Evolutionary conservation across 2,797 vertebrate genomes (phyloP), one percentile per base, ranked within the genome.

Genomic region (Novumbra hubbsi): DNA sequence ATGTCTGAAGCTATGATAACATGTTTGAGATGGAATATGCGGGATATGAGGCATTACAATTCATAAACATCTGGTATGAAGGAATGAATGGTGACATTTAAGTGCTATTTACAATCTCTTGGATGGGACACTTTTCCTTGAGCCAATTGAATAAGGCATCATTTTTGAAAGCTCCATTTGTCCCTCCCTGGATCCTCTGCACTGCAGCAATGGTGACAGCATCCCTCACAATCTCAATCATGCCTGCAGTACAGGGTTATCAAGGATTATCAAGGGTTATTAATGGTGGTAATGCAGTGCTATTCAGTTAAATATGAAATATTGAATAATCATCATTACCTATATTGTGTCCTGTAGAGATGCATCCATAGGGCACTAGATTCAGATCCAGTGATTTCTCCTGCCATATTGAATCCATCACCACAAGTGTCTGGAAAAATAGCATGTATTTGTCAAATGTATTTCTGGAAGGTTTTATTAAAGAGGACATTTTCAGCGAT

Each of bases 321-420:
- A 34, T 19, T 34, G 30, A 32, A 65, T 6, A 32, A 30, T 30
- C 3, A 30, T 65, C 34, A 32, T 65, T 85, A 94, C 94, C 94
- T 73, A 93, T 91, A 80, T 94, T 94, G 77, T 91, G 76, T 85
- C 94, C 94, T 4, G 94, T 95, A 71, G 94, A 84, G 76, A 95
- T 95, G 84, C 94, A 95, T 79, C 94, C 94, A 32, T 95, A 95
- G 0, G 94, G 93, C 27, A 94, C 78, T 17, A 91, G 82, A 73
- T 93, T 92, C 1, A 95, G 91, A 76, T 94, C 90, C 84, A 94
- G 85, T 68, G 89, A 92, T 69, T 93, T 92, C 80, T 93, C 89
- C 81, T 95, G 91, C 94, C 94, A 95, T 80, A 95, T 93, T 0
- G 93, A 94, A 66, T 95, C 92, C 94, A 95, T 95, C 74, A 94